Evolutionary conservation across 2,888 invertebrate species (phyloP), one percentile per base, ranked within the genome.

Genomic region (Nomada fabriciana): DNA sequence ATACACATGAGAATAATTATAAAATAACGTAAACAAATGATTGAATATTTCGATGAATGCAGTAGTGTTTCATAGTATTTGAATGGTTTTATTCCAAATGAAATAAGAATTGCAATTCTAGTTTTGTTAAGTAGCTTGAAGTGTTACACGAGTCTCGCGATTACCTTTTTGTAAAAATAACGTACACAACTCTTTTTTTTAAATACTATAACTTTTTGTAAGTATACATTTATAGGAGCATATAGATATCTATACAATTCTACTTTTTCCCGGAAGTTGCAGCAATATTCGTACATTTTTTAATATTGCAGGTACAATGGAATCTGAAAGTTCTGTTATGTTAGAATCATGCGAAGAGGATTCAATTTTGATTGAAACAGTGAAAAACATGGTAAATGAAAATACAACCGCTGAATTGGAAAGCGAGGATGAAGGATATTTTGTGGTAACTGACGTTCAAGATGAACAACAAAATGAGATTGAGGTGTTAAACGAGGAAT

Each of bases 271-370:
- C 1, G 1, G 3, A 23, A 15, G 20, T 23, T 52, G 10, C 10
- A 61, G 13, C 7, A 7, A 47, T 4, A 23, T 20, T 47, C 15
- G 3, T 15, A 47, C 15, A 47, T 15, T 64, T 3, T 15, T 64
- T 7, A 13, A 36, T 5, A 43, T 67, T 60, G 3, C 47, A 85
- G 85, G 50, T 65, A 68, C 18, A 82, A 91, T 90, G 90, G 90
- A 91, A 59, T 23, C 86, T 25, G 84, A 80, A 43, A 81, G 69
- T 43, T 74, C 89, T 42, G 76, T 84, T n/a, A 76, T 88, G 43
- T 68, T 90, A 15, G 87, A 88, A n/a, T 69, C 88, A 5, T 87
- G 87, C 10, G 78, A 50, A n/a, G 86, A 86, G 11, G 83, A 87
- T 47, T 80, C 85, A 2, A 79, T 89, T 55, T 83, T 89, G 52